Base-by-base conservation (phyloP, 1,140 invertebrate species). In the Contarinia nasturtii region DNA sequence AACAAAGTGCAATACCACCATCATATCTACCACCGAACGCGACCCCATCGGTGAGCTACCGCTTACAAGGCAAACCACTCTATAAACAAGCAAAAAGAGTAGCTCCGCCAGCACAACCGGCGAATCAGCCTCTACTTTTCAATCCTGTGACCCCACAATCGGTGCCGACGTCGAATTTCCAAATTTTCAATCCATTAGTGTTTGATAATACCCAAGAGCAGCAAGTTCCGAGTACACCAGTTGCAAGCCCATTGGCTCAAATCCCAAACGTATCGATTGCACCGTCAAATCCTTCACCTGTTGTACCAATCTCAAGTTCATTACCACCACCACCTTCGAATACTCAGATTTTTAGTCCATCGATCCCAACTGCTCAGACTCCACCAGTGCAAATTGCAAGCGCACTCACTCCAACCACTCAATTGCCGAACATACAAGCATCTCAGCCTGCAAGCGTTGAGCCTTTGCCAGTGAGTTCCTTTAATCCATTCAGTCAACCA, bases 91-190 rank as follows among this genome's bases (percentile, higher is more conserved):
- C n/a, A 22, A 33, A 40, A n/a, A 3, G 10, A 27, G 1, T 15
- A 8, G 37, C 15, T 27, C 15, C 37, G 11, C 43, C 22, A 41
- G 8, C 19, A 17, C 45, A 55, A 7, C 49, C 37, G 20, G 51
- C 43, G 14, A 47, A 40, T 44, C 51, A 51, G 5, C 55, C 55
- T 10, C 52, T 57, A 2, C 53, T 55, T 40, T 59, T 53, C 33
- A 58, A 58, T 52, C 57, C 57, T 8, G 57, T 58, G 44, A 47
- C 52, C 7, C 8, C 5, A 21, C 42, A 17, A 43, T 19, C 42
- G 4, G 14, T 22, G 8, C 2, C 15, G 7, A 12, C 42, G 18
- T 15, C 44, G 2, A 45, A 45, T 45, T 45, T 22, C 12, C 44
- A 33, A 14, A 38, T 14, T 4, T 27, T 27, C 27, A 27, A 27